Evolutionary conservation across 2,888 invertebrate species (phyloP), one percentile per base, ranked within the genome.

Genomic region (Acanthosepion lycidas): DNA sequence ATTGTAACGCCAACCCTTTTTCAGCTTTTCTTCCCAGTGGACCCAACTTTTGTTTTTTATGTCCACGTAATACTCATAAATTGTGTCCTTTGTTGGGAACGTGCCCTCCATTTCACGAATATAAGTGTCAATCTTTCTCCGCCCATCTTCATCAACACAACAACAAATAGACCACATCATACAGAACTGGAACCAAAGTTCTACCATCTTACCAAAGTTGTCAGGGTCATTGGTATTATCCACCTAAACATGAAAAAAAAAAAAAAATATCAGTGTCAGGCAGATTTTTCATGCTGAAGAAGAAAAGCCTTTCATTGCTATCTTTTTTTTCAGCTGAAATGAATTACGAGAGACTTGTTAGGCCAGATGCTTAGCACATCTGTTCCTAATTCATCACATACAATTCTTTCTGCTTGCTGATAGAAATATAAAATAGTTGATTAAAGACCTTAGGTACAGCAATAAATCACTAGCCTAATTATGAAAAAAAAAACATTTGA

Each of bases 61-160:
- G 96, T 99, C 99, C n/a, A 99, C 98, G 97, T 98, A 99, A 97
- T 99, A 99, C 97, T 99, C 99, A 97, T 98, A 99, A 20, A 99
- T 98, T 0, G 98, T 98, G 97, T 99, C 99, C 96, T 98, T 98
- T 93, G 99, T 98, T 0, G 99, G 99, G 97, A 99, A 99, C 6
- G 97, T 97, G 28, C 97, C 97, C 95, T 97, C 97, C 96, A 97
- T 97, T 95, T 97, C 97, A 12, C 97, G 97, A 93, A 97, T 97
- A 96, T 97, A 97, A 95, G 97, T 97, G 96, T 97, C 97, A 12
- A 97, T 97, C 95, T 97, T 97, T 96, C 97, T 97, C n/a, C 97
- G 96, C 23, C 97, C 97, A 33, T 97, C 97, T 95, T 97, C 97
- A 95, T 97, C 97, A 26, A 97, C 97, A 0, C 97, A 97, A 91